phyloP scores from a whole-genome alignment of 2,888 invertebrate species.

The Villa cingulata region DNA sequence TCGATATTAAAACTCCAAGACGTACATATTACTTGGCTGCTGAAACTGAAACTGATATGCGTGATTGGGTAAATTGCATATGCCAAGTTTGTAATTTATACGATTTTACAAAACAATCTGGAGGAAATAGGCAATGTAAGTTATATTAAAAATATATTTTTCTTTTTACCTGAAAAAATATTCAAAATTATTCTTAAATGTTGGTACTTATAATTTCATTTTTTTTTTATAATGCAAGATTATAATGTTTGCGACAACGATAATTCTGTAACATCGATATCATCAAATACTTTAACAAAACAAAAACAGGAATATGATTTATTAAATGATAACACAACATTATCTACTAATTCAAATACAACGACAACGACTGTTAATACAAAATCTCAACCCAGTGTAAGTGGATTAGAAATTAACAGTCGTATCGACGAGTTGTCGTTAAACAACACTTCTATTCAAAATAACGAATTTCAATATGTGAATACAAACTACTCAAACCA shows the following conservation, averaged over 20 bases:
- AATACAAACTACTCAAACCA: constrained; percentile 33
- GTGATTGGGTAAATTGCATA: constrained; percentile 87
- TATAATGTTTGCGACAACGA: constrained; percentile 12
- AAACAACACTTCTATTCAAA: constrained; percentile 15
- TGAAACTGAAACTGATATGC: constrained; percentile 84
- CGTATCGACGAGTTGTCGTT: constrained; percentile 12
- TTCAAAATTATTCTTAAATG: too few species aligned
- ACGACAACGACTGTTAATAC: background rate
- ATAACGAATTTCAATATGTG: constrained; percentile 29
- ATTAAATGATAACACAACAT: background rate
- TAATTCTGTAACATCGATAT: background rate
- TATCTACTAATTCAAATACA: background rate
- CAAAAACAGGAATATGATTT: background rate
- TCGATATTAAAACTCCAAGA: constrained; percentile 77
- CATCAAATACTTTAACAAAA: too few species aligned
- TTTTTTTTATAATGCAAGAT: constrained; percentile 8
- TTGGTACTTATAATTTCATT: background rate
- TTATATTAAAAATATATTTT: too few species aligned
- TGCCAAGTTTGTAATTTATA: constrained; percentile 83
- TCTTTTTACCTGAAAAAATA: background rate
- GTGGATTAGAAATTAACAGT: constrained; percentile 5
- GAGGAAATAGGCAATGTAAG: constrained; percentile 24
- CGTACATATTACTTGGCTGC: constrained; percentile 87
- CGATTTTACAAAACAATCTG: constrained; percentile 37
- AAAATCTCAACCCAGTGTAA: background rate